Base-by-base conservation (phyloP, 2,797 vertebrate genomes). In the Tragelaphus eurycerus region DNA sequence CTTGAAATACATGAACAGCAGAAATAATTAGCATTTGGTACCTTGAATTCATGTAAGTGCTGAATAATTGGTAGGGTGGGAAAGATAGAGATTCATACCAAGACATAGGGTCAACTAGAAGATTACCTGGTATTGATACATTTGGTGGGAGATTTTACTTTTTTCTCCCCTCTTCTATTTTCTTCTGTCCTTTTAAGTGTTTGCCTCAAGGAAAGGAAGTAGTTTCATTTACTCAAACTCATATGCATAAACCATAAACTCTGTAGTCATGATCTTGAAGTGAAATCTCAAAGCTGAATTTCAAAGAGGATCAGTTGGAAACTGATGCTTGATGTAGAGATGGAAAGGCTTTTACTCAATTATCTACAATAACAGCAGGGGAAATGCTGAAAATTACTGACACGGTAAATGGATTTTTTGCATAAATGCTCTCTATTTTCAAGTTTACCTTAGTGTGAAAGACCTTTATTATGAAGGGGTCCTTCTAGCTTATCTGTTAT, bases 351-450 rank as follows among this genome's bases (percentile, higher is more conserved):
- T 98, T 98, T 93, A 97, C 97, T 98, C 92, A 97, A 96, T 98
- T 97, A 93, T 98, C 98, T 98, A 92, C 27, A 25, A 59, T 96
- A 97, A 96, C 93, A 98, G 98, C 97, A 98, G 98, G 97, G 96
- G 98, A 98, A 98, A 98, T 95, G 88, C 87, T 95, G 96, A 96
- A 97, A 97, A 98, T 98, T 98, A 98, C 97, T 94, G 98, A 97
- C 91, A 98, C 88, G 96, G 94, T 98, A 98, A 98, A 98, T 98
- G 98, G 97, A 97, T 98, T 97, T 98, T 98, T 98, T 98, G 96
- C 98, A 96, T 97, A 98, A 98, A 98, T 98, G 97, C 93, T 98
- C 92, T 93, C 67, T 98, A 79, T 98, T 98, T 97, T 98, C 52
- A 83, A 97, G 95, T 98, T 97, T 97, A 96, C 92, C 96, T 98